Conservation (phyloP, 2,888 invertebrate genomes). For the Spisula subtruncata region DNA sequence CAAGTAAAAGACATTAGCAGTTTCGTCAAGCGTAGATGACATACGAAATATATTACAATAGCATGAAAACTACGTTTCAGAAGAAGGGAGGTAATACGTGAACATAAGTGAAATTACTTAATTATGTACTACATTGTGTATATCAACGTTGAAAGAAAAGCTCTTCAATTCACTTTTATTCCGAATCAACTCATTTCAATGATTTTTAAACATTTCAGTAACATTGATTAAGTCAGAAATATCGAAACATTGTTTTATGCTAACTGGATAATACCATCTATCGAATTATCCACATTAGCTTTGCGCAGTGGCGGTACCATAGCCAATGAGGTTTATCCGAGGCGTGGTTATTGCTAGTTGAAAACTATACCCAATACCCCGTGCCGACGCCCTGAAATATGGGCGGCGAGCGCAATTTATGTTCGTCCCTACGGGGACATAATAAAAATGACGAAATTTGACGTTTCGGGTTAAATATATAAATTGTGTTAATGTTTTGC, state of each 20-base stretch:
- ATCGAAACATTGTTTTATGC: neutral
- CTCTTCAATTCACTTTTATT: too few species aligned
- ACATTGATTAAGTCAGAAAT: neutral
- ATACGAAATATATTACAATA: too few species aligned
- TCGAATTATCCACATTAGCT: constrained; percentile 57
- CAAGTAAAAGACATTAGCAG: too few species aligned
- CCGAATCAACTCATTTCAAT: too few species aligned
- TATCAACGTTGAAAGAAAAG: too few species aligned
- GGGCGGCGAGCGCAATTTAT: constrained; percentile 86
- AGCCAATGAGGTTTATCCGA: constrained; percentile 86
- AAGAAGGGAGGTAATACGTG: too few species aligned
- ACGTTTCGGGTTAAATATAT: neutral
- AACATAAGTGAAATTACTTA: too few species aligned
- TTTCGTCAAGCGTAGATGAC: too few species aligned
- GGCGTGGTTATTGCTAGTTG: constrained; percentile 88
- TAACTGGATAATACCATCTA: neutral
- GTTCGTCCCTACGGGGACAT: constrained; percentile 78
- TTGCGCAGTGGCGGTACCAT: constrained; percentile 84
- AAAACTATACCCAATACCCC: constrained; percentile 88
- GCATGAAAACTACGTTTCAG: too few species aligned
- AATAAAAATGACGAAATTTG: neutral
- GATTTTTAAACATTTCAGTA: too few species aligned
- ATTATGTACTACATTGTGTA: too few species aligned
- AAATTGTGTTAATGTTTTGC: too few species aligned
- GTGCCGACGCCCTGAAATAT: constrained; percentile 84